Percentiles rank a stretch among this genome's conserved stretches.
phyloP scores from a whole-genome alignment of 1,140 invertebrate genomes.

The Eubasilissa regina region DNA sequence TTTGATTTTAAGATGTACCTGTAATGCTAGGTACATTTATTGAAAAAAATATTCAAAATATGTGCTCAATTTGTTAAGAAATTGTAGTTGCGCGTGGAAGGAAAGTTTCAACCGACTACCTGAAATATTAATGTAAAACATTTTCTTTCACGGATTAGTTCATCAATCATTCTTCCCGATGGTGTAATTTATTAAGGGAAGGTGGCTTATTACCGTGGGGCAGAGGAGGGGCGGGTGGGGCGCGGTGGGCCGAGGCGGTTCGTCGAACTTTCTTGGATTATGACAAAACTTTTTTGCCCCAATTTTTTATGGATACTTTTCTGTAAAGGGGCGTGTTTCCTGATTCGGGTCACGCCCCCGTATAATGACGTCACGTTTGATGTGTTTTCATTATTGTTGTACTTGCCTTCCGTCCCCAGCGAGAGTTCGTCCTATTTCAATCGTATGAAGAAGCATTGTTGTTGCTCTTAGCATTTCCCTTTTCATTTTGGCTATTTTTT shows the following conservation, averaged over 20 bases:
- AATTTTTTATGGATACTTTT: conserved; percentile 44
- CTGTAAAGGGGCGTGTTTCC: conserved; percentile 29
- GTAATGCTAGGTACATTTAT: too few species aligned
- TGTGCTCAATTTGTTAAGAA: conserved; percentile 19
- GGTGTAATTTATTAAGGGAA: conserved; percentile 40
- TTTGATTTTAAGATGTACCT: too few species aligned
- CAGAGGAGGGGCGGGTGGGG: not conserved
- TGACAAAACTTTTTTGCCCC: conserved; percentile 45
- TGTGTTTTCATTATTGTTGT: conserved; percentile 54
- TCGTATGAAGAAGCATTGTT: conserved; percentile 28
- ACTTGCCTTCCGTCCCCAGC: conserved; percentile 8
- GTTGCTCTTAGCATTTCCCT: conserved; percentile 15
- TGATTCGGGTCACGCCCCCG: conserved; percentile 49
- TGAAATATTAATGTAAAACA: conserved; percentile 40
- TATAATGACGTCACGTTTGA: conserved; percentile 53
- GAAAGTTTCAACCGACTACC: conserved; percentile 14
- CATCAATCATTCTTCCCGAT: conserved; percentile 43
- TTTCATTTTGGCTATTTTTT: conserved; percentile 19
- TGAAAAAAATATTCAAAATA: not conserved
- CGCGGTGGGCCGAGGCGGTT: not conserved
- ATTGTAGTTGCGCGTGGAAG: not conserved
- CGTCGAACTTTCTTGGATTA: conserved; percentile 46
- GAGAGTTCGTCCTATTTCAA: conserved; percentile 26
- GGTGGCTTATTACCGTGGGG: conserved; percentile 35
- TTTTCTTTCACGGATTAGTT: conserved; percentile 28